Evolutionary conservation across 2,797 vertebrate genomes (phyloP), one percentile per base, ranked within the genome.

Genomic region (Acanthopagrus latus): DNA sequence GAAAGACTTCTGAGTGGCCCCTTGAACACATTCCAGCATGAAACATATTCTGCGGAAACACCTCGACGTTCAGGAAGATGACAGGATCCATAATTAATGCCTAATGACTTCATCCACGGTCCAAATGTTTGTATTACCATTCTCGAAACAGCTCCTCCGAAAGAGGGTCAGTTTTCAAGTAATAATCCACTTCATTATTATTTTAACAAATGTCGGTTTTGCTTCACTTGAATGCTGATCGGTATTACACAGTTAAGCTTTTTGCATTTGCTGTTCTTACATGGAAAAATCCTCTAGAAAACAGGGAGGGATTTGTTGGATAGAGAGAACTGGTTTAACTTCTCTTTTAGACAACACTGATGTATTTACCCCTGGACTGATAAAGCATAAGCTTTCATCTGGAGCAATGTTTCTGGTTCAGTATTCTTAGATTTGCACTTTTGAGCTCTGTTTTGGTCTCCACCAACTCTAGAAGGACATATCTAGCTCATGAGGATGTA

Each of bases 1-100:
- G 47, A 85, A 82, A 85, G 77, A 82, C 82, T 85, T 87, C 74
- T 58, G 65, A 90, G 81, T 76, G 84, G 86, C 74, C 86, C 38
- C 85, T 93, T 89, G 82, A 92, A 91, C 88, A 82, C 78, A 69
- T 87, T 85, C 66, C 75, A 80, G 25, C 64, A 23, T 57, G 41
- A 59, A 81, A 67, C 78, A 64, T 50, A 43, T 55, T 77, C 73
- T 52, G 76, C 41, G 14, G 56, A 58, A 68, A 51, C 64, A 60
- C 64, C 52, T 71, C 52, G 12, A 25, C 0, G 0, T 74, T 76
- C 65, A 58, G 7, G 38, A 71, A 47, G 74, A 69, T 16, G 25
- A 67, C 66, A 41, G 52, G 27, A 68, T 73, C 20, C 44, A 38
- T 82, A 75, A 88, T 88, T 70, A 58, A 71, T 62, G 33, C 82